A percentile compares a stretch with the other conserved stretches of the same genome.
phyloP scores from a whole-genome alignment of 2,888 invertebrate species.

The Ophion obscuratus region DNA sequence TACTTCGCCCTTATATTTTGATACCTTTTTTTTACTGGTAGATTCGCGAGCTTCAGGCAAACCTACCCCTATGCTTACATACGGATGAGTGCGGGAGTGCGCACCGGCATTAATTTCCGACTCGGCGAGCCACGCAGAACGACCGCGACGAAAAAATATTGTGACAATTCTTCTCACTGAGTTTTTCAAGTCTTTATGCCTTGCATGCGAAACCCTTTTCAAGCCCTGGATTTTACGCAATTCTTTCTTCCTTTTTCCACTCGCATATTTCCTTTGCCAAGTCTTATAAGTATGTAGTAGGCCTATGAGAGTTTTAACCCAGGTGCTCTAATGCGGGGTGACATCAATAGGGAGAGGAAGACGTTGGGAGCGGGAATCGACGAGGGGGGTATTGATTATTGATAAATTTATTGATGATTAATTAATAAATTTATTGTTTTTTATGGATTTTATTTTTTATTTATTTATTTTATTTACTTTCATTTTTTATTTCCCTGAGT shows the following conservation, averaged over 20 bases:
- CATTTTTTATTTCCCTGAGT: no score
- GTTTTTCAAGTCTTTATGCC: slow-evolving; percentile 15
- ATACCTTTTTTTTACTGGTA: background rate
- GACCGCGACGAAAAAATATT: slow-evolving; percentile 46
- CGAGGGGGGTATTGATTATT: no score
- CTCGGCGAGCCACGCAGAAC: slow-evolving; percentile 49
- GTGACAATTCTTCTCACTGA: slow-evolving; percentile 6
- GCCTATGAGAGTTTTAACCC: no score
- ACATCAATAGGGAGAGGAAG: no score
- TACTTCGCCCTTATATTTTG: background rate
- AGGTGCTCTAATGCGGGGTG: no score
- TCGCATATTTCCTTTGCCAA: background rate
- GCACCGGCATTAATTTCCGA: slow-evolving; percentile 64
- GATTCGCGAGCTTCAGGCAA: slow-evolving; percentile 30
- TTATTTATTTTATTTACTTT: no score
- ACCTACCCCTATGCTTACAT: slow-evolving; percentile 17
- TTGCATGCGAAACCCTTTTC: background rate
- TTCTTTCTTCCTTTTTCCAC: background rate
- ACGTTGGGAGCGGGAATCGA: no score
- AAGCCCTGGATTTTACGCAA: background rate
- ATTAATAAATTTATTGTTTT: no score
- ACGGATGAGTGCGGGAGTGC: slow-evolving; percentile 38
- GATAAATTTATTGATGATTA: no score
- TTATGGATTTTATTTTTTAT: no score
- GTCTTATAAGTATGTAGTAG: background rate